phyloP scores from a whole-genome alignment of 2,113 vertebrate species.

The Grus americana region DNA sequence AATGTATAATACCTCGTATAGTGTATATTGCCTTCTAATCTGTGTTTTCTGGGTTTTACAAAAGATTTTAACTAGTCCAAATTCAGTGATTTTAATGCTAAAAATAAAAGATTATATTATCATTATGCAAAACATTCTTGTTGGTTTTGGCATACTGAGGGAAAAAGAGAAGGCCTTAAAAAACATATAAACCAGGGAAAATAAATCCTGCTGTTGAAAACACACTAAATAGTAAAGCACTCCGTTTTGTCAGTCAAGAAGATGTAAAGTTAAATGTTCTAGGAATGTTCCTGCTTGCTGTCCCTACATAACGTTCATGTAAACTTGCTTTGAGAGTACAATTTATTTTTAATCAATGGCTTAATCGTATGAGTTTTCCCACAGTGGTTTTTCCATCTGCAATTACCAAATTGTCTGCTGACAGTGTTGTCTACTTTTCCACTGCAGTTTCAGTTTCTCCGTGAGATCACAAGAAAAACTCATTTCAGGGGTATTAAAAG shows the following conservation, averaged over 20 bases:
- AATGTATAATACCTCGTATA: background rate
- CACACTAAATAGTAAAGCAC: background rate
- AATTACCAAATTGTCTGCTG: background rate
- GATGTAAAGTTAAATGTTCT: background rate
- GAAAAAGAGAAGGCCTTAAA: background rate
- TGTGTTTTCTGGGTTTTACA: background rate
- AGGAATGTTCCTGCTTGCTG: background rate
- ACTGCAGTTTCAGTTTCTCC: background rate
- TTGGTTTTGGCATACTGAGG: background rate
- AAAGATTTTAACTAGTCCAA: background rate
- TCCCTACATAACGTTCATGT: background rate
- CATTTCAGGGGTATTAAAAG: conserved; percentile 55
- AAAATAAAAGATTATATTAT: background rate
- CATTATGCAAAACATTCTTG: background rate
- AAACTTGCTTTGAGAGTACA: background rate
- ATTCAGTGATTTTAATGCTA: background rate
- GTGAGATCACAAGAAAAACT: background rate
- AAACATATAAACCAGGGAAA: background rate
- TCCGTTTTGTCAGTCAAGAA: background rate
- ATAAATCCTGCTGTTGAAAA: background rate
- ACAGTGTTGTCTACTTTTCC: background rate
- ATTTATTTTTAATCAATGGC: background rate
- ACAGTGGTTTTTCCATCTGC: background rate
- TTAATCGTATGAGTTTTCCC: conserved; percentile 1
- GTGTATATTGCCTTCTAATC: background rate